phyloP scores from a whole-genome alignment of 2,797 vertebrate species.

The Cetoscarus ocellatus region DNA sequence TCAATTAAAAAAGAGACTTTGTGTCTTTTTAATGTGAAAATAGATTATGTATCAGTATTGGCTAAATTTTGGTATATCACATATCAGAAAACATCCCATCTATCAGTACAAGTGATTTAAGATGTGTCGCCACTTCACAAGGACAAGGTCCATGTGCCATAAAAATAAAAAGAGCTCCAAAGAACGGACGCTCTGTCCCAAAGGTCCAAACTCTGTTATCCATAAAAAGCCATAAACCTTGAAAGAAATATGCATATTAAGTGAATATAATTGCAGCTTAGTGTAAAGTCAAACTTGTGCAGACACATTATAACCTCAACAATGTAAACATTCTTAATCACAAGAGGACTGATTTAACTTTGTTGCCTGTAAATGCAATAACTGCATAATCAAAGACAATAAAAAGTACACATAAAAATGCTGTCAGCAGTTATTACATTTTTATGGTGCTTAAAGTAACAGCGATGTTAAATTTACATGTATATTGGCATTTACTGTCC shows the following conservation, averaged over 20 bases:
- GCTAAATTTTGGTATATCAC: background rate
- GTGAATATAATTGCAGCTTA: slow-evolving; percentile 2
- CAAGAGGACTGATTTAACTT: background rate
- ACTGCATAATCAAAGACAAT: background rate
- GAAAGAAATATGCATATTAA: background rate
- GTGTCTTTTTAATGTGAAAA: too few relatives aligned
- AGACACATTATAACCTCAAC: background rate
- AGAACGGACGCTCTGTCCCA: slow-evolving; percentile 40
- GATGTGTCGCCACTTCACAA: slow-evolving; percentile 30
- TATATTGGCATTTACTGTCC: background rate
- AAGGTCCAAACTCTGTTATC: slow-evolving; percentile 48
- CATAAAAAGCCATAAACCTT: slow-evolving; percentile 51
- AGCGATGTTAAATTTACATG: slow-evolving; percentile 4
- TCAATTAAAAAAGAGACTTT: too few relatives aligned
- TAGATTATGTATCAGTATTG: too few relatives aligned
- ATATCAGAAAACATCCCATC: background rate
- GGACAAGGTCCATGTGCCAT: slow-evolving; percentile 70
- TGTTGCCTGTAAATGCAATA: background rate
- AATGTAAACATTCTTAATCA: background rate
- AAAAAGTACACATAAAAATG: slow-evolving; percentile 1
- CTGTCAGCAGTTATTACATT: slow-evolving; percentile 13
- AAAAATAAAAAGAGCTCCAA: slow-evolving; percentile 54
- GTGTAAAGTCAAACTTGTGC: background rate
- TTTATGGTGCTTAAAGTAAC: slow-evolving; percentile 25
- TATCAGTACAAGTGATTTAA: slow-evolving; percentile 20